phyloP scores from a whole-genome alignment of 2,113 vertebrate genomes.

The Amphiprion percula region DNA sequence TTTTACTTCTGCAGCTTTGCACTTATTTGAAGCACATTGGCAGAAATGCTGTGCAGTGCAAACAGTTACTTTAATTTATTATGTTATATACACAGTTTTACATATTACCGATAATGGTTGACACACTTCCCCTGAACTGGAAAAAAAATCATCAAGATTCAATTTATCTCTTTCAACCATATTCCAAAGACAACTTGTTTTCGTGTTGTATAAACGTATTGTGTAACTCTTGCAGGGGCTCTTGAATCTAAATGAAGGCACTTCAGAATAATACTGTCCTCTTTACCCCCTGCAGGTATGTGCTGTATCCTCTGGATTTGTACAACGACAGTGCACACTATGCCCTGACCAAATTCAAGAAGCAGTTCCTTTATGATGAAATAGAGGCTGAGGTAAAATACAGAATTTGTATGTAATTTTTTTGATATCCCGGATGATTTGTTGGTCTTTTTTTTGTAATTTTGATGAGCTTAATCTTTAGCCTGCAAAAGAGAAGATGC shows the following conservation, averaged over 20 bases:
- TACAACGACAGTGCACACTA: conserved; percentile 99
- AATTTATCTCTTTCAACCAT: no score
- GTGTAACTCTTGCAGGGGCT: not conserved
- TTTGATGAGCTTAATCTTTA: not conserved
- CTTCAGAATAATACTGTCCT: not conserved
- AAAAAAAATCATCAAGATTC: no score
- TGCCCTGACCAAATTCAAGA: conserved; percentile 98
- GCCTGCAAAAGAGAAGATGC: not conserved
- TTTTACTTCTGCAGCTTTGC: not conserved
- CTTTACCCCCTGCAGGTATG: conserved; percentile 86
- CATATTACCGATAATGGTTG: no score
- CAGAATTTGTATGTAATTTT: not conserved
- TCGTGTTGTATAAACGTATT: not conserved
- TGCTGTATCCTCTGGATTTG: conserved; percentile 96
- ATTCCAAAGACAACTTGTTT: not conserved
- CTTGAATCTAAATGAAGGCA: not conserved
- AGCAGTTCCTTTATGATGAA: conserved; percentile 99
- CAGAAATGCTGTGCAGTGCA: not conserved
- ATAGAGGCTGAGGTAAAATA: conserved; percentile 94
- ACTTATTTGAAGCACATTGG: not conserved
- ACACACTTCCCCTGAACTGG: no score
- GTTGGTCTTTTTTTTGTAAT: not conserved
- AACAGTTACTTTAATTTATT: no score
- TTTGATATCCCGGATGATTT: not conserved
- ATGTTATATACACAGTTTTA: no score